phyloP scores from a whole-genome alignment of 2,113 vertebrate species.

The Spilogale gracilis region DNA sequence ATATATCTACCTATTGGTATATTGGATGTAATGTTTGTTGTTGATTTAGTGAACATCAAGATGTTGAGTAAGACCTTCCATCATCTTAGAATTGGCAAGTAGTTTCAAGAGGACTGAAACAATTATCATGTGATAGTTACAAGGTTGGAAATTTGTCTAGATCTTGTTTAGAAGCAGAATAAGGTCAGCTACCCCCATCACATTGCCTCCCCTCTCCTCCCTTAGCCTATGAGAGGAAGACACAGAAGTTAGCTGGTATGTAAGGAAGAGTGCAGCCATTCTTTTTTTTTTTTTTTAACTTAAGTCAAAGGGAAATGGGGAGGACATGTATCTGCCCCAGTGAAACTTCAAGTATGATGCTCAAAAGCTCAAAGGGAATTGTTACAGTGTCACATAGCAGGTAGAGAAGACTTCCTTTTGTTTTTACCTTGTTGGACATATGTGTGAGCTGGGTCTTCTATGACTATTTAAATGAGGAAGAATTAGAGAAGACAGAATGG shows the following conservation, averaged over 20 bases:
- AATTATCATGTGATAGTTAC: not conserved
- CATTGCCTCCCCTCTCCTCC: not conserved
- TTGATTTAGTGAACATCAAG: not conserved
- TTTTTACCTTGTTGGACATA: not conserved
- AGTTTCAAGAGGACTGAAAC: not conserved
- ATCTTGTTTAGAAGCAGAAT: not conserved
- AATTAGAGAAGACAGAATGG: not conserved
- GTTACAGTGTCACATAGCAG: fast-evolving
- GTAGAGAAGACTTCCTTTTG: not conserved
- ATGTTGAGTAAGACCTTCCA: not conserved
- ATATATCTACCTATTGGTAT: not conserved
- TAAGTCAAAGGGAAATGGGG: not conserved
- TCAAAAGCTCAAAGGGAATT: not conserved
- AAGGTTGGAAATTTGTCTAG: not conserved
- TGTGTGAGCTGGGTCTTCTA: not conserved
- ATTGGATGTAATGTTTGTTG: not conserved
- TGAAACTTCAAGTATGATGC: not conserved
- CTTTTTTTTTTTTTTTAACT: not conserved
- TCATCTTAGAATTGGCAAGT: not conserved
- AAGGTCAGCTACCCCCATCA: not conserved
- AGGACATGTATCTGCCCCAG: fast-evolving
- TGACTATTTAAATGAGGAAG: not conserved
- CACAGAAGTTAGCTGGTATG: not conserved
- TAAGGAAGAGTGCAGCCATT: not conserved
- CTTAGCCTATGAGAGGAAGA: not conserved